These are phyloP conservation scores for Drosophila biarmipes DNA, from an alignment of 1,140 invertebrate species.

Conservation along the genomic window DNA sequence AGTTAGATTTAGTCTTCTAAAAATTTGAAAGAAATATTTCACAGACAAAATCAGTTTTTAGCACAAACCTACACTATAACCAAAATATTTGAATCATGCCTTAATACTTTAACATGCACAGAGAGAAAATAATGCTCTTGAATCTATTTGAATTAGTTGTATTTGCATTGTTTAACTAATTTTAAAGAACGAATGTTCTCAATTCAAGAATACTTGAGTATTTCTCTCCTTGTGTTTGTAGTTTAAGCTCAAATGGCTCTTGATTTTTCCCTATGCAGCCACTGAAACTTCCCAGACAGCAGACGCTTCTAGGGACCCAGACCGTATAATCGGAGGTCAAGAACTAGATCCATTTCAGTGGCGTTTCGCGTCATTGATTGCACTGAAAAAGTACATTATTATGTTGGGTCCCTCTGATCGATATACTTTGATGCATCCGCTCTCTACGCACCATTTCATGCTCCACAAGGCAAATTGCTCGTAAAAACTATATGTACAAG, in stretches of 20 bases:
- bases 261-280: neutral
- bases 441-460: constrained; percentile 45
- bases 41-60: too few species aligned
- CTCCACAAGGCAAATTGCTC: constrained; percentile 50
- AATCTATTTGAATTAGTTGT: too few species aligned
- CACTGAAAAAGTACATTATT: constrained; percentile 22
- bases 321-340: constrained; percentile 32
- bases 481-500: constrained; percentile 3
- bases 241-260: neutral
- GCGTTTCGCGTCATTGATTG: constrained; percentile 51
- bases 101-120: too few species aligned
- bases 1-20: too few species aligned
- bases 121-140: too few species aligned
- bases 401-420: constrained; percentile 16
- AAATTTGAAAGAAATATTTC: too few species aligned
- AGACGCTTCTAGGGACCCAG: neutral
- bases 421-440: constrained; percentile 10
- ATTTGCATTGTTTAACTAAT: too few species aligned
- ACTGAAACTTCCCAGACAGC: constrained; percentile 6
- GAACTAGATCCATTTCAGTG: constrained; percentile 30
- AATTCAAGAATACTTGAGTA: too few species aligned
- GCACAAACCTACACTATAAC: too few species aligned
- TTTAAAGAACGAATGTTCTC: too few species aligned
- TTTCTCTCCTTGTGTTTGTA: too few species aligned
- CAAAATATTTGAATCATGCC: too few species aligned